A percentile compares a stretch with the other conserved stretches of the same genome.
Evolutionary conservation across 2,113 vertebrate genomes (phyloP).

Genomic region (Melanostigma gelatinosum): DNA sequence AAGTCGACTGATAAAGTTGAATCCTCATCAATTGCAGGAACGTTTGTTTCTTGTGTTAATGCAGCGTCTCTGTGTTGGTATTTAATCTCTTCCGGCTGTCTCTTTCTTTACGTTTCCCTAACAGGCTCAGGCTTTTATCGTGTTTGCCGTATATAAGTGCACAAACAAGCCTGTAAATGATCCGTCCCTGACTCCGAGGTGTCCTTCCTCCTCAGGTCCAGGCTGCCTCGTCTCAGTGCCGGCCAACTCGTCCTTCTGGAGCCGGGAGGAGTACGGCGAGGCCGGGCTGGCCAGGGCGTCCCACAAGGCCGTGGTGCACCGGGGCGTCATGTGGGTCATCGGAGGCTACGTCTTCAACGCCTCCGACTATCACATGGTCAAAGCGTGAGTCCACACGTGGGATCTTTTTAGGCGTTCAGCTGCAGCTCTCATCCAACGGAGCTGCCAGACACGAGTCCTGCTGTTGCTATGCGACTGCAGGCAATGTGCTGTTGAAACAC

Average conservation of each 20-base stretch:
- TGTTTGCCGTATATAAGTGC: background rate
- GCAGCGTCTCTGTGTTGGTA: background rate
- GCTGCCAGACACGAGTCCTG: constrained; percentile 8
- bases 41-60: background rate
- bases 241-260: constrained; percentile 94
- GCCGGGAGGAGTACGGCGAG: constrained; percentile 83
- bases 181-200: constrained; percentile 2
- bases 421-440: background rate
- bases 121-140: background rate
- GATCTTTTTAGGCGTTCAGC: background rate
- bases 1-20: constrained; percentile 26
- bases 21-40: background rate
- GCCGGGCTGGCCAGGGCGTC: constrained; percentile 90
- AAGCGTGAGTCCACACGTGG: constrained; percentile 87
- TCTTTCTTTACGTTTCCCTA: background rate
- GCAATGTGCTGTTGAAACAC: background rate
- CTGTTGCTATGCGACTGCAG: constrained; percentile 50
- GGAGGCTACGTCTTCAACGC: constrained; percentile 98
- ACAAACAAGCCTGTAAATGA: background rate
- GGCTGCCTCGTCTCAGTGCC: constrained; percentile 91
- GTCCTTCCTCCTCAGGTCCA: constrained; percentile 82
- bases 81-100: background rate
- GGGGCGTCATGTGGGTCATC: constrained; percentile 93
- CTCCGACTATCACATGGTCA: constrained; percentile 93
- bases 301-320: constrained; percentile 91